These are phyloP conservation scores for Tretioscincus oriximinensis DNA, from an alignment of 2,113 vertebrate genomes.

Conservation along the genomic window DNA sequence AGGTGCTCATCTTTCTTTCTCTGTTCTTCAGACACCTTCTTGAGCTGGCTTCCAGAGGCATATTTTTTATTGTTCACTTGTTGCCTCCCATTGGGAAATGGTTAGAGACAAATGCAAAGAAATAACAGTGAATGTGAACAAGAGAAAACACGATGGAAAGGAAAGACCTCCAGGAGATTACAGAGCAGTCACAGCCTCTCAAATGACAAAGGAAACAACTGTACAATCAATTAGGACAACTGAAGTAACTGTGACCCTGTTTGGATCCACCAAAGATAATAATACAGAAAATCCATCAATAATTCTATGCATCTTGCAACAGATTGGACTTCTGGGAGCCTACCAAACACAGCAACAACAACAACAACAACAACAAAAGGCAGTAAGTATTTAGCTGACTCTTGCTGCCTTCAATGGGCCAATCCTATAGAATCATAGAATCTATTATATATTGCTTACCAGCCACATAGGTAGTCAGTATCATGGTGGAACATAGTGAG, in stretches of 20 bases:
- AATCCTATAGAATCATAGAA: no score
- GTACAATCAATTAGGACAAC: background rate
- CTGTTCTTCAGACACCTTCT: conserved; percentile 23
- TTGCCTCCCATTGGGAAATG: conserved; percentile 6
- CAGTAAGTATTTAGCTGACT: no score
- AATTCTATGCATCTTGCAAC: no score
- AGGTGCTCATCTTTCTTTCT: conserved; percentile 20
- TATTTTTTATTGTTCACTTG: background rate
- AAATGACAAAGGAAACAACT: background rate
- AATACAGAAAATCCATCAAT: no score
- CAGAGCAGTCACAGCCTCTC: background rate
- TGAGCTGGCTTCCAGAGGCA: background rate
- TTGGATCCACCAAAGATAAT: background rate
- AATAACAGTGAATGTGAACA: background rate
- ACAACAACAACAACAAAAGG: no score
- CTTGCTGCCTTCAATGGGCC: no score
- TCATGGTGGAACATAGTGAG: no score
- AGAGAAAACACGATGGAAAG: background rate
- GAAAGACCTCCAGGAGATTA: background rate
- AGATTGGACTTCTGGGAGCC: no score
- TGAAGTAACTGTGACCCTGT: background rate
- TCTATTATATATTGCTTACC: no score
- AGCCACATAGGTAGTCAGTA: no score
- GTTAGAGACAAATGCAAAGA: background rate
- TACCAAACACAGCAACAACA: no score